Base-by-base conservation (phyloP, 2,113 vertebrate genomes). In the Mandrillus leucophaeus region DNA sequence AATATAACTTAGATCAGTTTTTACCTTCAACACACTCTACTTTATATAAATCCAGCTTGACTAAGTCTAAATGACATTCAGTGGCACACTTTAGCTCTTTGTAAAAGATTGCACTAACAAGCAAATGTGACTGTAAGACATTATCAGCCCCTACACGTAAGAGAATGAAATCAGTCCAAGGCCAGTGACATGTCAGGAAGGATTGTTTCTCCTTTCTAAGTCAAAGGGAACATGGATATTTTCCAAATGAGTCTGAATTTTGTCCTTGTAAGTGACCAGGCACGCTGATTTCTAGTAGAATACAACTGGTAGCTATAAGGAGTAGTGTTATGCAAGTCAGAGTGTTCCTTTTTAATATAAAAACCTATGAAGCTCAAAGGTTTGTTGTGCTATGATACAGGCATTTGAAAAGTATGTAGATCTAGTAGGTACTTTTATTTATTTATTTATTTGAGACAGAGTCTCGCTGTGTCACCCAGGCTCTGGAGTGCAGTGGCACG, bases 1-100 rank as follows among this genome's bases (percentile, higher is more conserved):
- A 93, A 94, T 95, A 95, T 97, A 94, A 68, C 70, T 82, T 48
- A 12, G 27, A 64, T 64, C 61, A 64, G 57, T 96, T 94, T 96
- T 98, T 98, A 96, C 98, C 97, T 98, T 88, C 89, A 87, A 72
- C 95, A 98, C 97, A 98, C 97, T 92, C 55, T 95, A 94, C 68
- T 96, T 94, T 90, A 96, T 96, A 98, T 97, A 98, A 98, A 98
- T 98, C 96, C 89, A 98, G 92, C 80, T 94, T 98, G 97, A 95
- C 90, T 98, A 96, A 98, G 59, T 88, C 59, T 97, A 94, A 98
- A 82, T 97, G 98, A 97, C 94, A 95, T 85, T 96, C 88, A 68
- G 45, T 93, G 98, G 95, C 73, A 87, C 83, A 95, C 89, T 98
- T 98, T 81, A 98, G 68, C 85, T 95, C 96, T 97, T 97, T 87